Percentiles rank a stretch among this genome's conserved stretches.
Conservation (phyloP, 2,113 vertebrate genomes). For the Solea senegalensis region DNA sequence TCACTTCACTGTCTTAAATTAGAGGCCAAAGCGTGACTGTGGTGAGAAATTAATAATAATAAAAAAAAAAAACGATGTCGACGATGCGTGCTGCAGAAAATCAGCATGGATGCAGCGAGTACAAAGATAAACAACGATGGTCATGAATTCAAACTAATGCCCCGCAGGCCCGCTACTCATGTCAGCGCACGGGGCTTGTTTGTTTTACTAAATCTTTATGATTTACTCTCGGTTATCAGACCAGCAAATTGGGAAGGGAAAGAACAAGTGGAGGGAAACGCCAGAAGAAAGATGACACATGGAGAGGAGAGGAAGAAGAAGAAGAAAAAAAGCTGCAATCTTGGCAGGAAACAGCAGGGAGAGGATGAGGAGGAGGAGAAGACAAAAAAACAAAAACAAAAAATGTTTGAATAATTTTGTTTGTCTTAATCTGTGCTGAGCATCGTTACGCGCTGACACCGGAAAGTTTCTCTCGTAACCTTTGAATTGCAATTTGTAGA, state of each 20-base stretch:
- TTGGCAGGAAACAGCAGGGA: background rate
- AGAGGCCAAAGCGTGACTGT: background rate
- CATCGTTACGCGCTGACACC: background rate
- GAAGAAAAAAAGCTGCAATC: conserved; percentile 14
- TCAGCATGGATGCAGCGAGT: conserved; percentile 16
- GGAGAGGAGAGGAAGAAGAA: conserved; percentile 1
- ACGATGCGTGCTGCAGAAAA: conserved; percentile 20
- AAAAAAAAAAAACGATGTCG: background rate
- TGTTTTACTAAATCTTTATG: conserved; percentile 27
- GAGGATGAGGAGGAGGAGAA: conserved; percentile 4
- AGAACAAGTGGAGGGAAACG: conserved; percentile 3
- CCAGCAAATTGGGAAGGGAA: conserved; percentile 7
- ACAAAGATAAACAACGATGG: conserved; percentile 13
- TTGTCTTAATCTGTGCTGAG: background rate
- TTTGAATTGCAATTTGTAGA: background rate
- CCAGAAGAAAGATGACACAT: background rate
- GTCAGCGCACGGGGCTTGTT: background rate
- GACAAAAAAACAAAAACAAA: background rate
- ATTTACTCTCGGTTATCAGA: conserved; percentile 27
- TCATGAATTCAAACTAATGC: conserved; percentile 3
- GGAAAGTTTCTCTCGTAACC: background rate
- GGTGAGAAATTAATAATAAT: background rate
- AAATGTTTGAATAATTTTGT: background rate
- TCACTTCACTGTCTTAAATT: background rate
- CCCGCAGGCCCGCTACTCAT: background rate